Conservation (phyloP, 2,113 vertebrate species). For the Nymphicus hollandicus region DNA sequence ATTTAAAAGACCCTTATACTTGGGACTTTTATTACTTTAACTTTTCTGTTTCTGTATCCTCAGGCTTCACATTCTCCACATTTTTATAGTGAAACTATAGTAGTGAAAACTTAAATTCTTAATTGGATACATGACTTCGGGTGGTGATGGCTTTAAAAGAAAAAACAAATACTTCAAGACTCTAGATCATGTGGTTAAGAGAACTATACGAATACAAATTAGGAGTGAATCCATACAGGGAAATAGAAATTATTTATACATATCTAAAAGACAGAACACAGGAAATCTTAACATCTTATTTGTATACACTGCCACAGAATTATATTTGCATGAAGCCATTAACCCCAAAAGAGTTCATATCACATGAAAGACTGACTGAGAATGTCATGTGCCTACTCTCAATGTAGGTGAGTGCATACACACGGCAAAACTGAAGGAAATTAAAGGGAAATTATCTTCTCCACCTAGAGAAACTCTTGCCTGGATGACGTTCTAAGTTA, state of each 20-base stretch:
- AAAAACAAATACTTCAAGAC: neutral
- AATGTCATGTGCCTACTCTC: neutral
- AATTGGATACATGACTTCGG: neutral
- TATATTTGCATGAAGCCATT: neutral
- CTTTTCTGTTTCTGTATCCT: neutral
- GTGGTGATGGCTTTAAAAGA: neutral
- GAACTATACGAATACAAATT: neutral
- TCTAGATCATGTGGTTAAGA: neutral
- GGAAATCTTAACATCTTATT: neutral
- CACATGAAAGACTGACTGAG: neutral
- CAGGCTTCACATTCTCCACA: neutral
- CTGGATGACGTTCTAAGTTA: neutral
- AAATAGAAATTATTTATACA: constrained; percentile 15
- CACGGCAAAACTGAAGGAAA: neutral
- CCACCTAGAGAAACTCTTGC: neutral
- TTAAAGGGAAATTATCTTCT: neutral
- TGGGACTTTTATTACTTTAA: neutral
- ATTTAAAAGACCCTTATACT: neutral
- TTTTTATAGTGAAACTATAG: neutral
- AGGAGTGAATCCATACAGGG: neutral
- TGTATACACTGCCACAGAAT: neutral
- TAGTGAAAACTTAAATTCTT: neutral
- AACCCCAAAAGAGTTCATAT: neutral
- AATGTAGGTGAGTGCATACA: neutral
- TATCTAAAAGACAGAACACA: neutral